Percentiles rank a stretch among this genome's conserved stretches.
Conservation (phyloP, 2,888 invertebrate species). For the Siphlonurus alternatus region DNA sequence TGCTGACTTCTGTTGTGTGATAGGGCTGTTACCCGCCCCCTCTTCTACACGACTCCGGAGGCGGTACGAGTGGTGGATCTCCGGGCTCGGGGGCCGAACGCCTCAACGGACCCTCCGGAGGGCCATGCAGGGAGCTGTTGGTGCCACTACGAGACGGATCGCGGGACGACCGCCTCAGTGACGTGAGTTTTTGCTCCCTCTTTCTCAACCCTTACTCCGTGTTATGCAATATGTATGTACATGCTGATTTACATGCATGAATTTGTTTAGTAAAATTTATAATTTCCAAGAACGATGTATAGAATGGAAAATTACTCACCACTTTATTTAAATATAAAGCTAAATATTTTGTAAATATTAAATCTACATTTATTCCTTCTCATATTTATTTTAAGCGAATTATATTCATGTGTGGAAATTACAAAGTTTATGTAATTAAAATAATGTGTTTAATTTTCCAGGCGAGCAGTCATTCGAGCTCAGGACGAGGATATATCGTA, state of each 20-base stretch:
- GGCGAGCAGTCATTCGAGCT: conserved; percentile 85
- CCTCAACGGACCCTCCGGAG: background rate
- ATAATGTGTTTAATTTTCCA: too few relatives aligned
- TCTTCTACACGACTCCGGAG: background rate
- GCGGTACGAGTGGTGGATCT: background rate
- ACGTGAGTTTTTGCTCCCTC: background rate
- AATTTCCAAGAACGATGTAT: background rate
- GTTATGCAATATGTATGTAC: background rate
- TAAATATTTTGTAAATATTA: too few relatives aligned
- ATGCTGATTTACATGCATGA: background rate
- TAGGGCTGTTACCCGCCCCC: background rate
- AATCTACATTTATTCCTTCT: too few relatives aligned
- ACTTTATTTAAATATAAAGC: too few relatives aligned
- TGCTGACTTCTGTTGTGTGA: background rate
- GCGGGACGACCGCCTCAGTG: conserved; percentile 1
- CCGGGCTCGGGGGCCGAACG: background rate
- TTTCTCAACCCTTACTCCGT: too few relatives aligned
- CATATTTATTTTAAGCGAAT: too few relatives aligned
- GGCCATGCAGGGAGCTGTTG: background rate
- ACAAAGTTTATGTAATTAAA: too few relatives aligned
- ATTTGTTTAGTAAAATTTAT: background rate
- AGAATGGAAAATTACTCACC: too few relatives aligned
- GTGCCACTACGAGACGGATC: background rate
- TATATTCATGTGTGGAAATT: too few relatives aligned
- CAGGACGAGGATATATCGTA: conserved; percentile 90